Evolutionary conservation across 2,888 invertebrate genomes (phyloP), one percentile per base, ranked within the genome.

Genomic region (Phyto melanocephala): DNA sequence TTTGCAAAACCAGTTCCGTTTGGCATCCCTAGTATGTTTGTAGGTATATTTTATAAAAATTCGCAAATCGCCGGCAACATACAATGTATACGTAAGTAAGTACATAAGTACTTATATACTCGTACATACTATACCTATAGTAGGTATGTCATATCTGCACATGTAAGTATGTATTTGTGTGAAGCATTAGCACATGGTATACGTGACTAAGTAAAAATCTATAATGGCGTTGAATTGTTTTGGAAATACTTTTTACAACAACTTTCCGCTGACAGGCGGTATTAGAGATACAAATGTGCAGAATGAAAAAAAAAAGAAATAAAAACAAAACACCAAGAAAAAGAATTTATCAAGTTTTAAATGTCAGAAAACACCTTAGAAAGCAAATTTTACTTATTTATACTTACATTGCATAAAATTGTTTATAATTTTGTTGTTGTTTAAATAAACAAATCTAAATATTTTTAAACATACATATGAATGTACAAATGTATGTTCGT

Each of bases 151-250:
- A n/a, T n/a, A n/a, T n/a, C n/a, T n/a, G n/a, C n/a, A n/a, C n/a
- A n/a, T 28, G 6, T 3, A 63, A 42, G 8, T 6, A 45, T 58
- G 45, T 13, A 3, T 56, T 15, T 56, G 54, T n/a, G 37, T 33
- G 40, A 33, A 79, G 54, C 71, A 40, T 58, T 65, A 42, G 56
- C 33, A 47, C 40, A 56, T 65, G 79, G 79, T 60, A 40, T 82
- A 82, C 82, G 82, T 82, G 82, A 82, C 82, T 40, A 79, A 79
- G 40, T 47, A 76, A 37, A 75, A 65, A 75, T 42, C 71, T 58
- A 54, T 71, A 79, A 82, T 82, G 82, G 82, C 79, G 82, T 65
- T 76, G 45, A 52, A 63, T 74, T 58, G 77, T 74, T 68, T 72
- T 72, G 60, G 17, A 60, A 22, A 71, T 58, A 65, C 37, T 62